A percentile compares a stretch with the other conserved stretches of the same genome.
Conservation (phyloP, 2,113 vertebrate genomes). For the Athene cunicularia region DNA sequence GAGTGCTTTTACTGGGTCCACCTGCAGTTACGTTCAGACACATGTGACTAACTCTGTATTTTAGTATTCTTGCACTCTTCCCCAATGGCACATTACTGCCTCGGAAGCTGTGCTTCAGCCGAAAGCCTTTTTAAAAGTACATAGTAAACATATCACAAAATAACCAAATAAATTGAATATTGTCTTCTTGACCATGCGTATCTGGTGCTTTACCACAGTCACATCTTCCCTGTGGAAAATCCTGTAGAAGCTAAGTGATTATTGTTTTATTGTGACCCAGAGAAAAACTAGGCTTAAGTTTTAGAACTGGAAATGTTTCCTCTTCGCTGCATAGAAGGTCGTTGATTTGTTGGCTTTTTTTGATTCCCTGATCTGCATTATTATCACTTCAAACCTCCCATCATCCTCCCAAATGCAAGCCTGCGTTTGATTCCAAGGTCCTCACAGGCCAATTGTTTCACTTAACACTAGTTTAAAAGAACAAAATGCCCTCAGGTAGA, state of each 20-base stretch:
- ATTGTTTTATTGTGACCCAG: background rate
- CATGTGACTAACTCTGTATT: background rate
- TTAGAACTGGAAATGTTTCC: background rate
- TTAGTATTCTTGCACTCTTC: background rate
- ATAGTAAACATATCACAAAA: background rate
- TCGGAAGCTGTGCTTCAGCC: background rate
- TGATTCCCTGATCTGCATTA: background rate
- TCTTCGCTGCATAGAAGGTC: background rate
- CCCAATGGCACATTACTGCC: background rate
- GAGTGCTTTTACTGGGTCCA: background rate
- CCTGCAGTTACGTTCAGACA: background rate
- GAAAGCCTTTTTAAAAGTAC: background rate
- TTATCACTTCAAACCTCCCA: background rate
- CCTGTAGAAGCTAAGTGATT: background rate
- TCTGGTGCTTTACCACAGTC: background rate
- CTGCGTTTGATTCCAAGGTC: background rate
- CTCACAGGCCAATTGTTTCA: background rate
- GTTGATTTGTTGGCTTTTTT: background rate
- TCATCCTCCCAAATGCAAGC: background rate
- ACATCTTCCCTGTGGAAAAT: background rate
- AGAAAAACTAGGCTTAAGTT: background rate
- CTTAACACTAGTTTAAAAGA: background rate
- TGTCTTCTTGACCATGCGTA: background rate
- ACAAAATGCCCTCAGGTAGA: constrained; percentile 7
- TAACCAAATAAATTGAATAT: background rate